phyloP scores from a whole-genome alignment of 2,888 invertebrate genomes.

The Leptarthrus brevirostris region DNA sequence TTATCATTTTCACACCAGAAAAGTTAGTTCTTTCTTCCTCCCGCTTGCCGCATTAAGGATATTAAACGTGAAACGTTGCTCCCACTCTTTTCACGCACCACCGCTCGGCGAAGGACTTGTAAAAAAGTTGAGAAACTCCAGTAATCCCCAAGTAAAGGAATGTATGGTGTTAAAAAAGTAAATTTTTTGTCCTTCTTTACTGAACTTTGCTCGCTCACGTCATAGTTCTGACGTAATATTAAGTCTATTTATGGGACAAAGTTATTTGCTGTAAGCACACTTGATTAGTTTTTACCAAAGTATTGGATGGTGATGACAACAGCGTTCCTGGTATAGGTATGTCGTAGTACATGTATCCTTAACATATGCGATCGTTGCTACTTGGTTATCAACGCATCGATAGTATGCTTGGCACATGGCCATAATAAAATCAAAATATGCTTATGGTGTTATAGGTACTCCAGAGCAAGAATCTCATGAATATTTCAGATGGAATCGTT shows the following conservation, averaged over 20 bases:
- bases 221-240: conserved; percentile 25
- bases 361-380: too few relatives aligned
- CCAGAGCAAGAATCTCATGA: conserved; percentile 3
- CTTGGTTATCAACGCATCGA: too few relatives aligned
- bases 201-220: conserved; percentile 7
- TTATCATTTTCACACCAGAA: conserved; percentile 7
- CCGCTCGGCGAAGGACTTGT: neutral
- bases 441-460: neutral
- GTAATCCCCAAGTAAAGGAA: neutral
- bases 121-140: conserved; percentile 9
- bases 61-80: conserved; percentile 2
- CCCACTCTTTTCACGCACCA: conserved; percentile 11
- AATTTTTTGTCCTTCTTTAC: too few relatives aligned
- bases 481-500: conserved; percentile 16
- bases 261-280: conserved; percentile 19
- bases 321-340: too few relatives aligned
- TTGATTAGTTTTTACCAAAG: conserved; percentile 5
- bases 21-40: neutral
- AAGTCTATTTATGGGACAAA: conserved; percentile 10
- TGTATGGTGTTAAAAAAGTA: conserved; percentile 27
- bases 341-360: neutral
- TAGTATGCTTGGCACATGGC: neutral
- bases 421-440: conserved; percentile 31
- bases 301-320: neutral
- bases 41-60: conserved; percentile 3